phyloP scores from a whole-genome alignment of 2,113 vertebrate genomes.

The Lepus americanus region DNA sequence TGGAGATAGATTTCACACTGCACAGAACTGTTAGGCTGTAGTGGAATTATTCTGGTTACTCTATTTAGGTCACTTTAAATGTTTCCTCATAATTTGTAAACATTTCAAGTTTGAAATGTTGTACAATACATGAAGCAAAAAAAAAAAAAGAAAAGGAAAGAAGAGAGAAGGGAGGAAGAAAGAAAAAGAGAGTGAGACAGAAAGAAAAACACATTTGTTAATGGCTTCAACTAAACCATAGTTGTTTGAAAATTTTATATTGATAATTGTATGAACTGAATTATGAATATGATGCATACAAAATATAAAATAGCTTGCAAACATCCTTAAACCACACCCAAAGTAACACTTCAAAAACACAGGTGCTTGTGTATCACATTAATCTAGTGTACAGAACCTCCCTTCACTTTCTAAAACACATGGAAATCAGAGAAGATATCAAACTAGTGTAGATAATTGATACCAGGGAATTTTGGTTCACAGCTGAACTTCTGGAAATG shows the following conservation, averaged over 20 bases:
- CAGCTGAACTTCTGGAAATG: conserved; percentile 50
- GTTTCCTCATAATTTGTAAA: not conserved
- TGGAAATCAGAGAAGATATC: not conserved
- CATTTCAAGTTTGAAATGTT: not conserved
- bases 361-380: not conserved
- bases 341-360: not conserved
- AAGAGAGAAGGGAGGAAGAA: not conserved
- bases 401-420: conserved; percentile 3
- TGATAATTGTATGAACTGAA: not conserved
- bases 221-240: not conserved
- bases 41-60: not conserved
- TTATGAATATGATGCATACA: not conserved
- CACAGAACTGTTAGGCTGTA: not conserved
- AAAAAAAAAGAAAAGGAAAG: not conserved
- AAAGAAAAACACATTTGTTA: not conserved
- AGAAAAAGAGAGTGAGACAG: not conserved
- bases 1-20: not conserved
- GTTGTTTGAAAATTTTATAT: not conserved
- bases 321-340: rapidly evolving
- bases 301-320: not conserved
- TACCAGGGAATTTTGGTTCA: not conserved
- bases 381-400: not conserved
- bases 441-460: not conserved
- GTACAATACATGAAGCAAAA: not conserved
- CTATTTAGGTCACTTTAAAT: not conserved